These are phyloP conservation scores for Drosophila infuscata DNA, from an alignment of 2,888 invertebrate genomes.

Conservation along the genomic window DNA sequence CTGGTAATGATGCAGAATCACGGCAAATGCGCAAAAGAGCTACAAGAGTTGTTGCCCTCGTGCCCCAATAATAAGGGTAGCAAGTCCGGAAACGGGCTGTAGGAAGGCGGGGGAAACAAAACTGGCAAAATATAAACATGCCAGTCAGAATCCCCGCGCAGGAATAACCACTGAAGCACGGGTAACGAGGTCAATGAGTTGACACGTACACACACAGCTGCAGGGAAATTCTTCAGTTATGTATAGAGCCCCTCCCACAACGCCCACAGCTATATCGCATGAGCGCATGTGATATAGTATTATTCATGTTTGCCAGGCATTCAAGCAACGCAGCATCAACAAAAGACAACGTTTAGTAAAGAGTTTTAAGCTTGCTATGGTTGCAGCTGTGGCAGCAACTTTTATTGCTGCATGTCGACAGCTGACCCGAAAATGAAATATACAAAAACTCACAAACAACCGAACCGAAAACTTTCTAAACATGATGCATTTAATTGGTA, in stretches of 20 bases:
- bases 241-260: slow-evolving; percentile 16
- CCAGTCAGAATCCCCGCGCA: slow-evolving; percentile 22
- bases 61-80: slow-evolving; percentile 16
- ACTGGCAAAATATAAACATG: slow-evolving; percentile 16
- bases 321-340: slow-evolving; percentile 45
- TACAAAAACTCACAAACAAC: slow-evolving; percentile 22
- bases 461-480: slow-evolving; percentile 39
- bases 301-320: slow-evolving; percentile 65
- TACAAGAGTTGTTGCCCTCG: slow-evolving; percentile 10
- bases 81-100: slow-evolving; percentile 27
- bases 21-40: slow-evolving; percentile 27
- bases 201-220: slow-evolving; percentile 60
- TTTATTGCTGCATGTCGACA: slow-evolving; percentile 31
- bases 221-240: slow-evolving; percentile 59
- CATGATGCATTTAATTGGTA: slow-evolving; percentile 58
- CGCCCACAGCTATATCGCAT: slow-evolving; percentile 25
- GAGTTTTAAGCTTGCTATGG: slow-evolving; percentile 9
- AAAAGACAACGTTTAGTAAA: slow-evolving; percentile 52
- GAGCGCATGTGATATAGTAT: slow-evolving; percentile 69
- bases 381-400: slow-evolving; percentile 17
- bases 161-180: slow-evolving; percentile 3
- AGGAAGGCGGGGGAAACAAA: slow-evolving; percentile 22
- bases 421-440: slow-evolving; percentile 20
- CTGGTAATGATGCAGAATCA: slow-evolving; percentile 45
- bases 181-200: slow-evolving; percentile 75